Conservation (phyloP, 53 echinoderm and acorn worm species). For the Temnopleurus reevesii region DNA sequence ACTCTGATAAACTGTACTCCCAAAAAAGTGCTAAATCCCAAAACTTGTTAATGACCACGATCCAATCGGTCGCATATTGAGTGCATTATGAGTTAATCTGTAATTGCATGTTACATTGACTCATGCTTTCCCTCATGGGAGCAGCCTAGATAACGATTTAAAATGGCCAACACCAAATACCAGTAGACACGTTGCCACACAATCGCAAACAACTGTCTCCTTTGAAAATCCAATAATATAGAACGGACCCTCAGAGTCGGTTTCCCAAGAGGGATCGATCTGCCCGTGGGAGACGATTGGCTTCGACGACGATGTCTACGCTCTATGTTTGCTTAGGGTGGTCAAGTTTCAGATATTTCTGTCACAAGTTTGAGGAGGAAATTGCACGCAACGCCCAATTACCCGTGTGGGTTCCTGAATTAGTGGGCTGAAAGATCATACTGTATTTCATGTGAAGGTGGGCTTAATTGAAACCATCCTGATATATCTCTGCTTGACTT, state of each 20-base stretch:
- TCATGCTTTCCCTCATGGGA: neutral
- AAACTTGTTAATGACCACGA: neutral
- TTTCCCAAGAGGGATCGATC: neutral
- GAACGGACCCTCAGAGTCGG: neutral
- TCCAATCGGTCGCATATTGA: neutral
- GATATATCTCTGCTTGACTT: too few relatives aligned
- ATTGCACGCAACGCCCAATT: slow-evolving; percentile 4
- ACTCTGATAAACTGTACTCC: neutral
- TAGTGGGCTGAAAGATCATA: neutral
- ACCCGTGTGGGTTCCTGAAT: slow-evolving; percentile 1
- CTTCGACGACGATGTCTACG: neutral
- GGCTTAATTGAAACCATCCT: neutral
- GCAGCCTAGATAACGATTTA: neutral
- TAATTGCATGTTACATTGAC: neutral
- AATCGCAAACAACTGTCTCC: slow-evolving; percentile 1
- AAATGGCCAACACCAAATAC: neutral
- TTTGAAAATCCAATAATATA: neutral
- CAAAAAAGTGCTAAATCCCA: neutral
- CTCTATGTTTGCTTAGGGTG: neutral
- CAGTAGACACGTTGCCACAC: neutral
- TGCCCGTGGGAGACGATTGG: neutral
- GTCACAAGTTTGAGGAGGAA: neutral
- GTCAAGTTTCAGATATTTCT: neutral
- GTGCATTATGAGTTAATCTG: neutral
- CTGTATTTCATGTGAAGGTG: neutral